Percentiles rank a stretch among this genome's conserved stretches.
Conservation (phyloP, 2,888 invertebrate species). For the Apodemia mormo region DNA sequence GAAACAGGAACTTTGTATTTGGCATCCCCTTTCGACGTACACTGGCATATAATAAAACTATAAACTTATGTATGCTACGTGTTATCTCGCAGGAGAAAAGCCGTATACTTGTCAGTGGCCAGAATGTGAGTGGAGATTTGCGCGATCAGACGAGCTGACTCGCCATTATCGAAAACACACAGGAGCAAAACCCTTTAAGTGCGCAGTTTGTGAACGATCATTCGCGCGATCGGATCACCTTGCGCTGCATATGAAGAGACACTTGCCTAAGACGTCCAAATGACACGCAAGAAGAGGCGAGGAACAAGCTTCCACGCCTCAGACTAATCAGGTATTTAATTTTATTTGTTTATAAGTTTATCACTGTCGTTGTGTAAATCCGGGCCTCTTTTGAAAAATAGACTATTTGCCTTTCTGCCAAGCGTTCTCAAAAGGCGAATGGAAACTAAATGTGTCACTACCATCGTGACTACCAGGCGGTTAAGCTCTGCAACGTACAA, state of each 20-base stretch:
- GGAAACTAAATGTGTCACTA: too few relatives aligned
- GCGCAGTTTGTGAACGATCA: constrained; percentile 95
- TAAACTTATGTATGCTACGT: not conserved
- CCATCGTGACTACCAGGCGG: not conserved
- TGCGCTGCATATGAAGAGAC: constrained; percentile 97
- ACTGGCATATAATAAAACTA: not conserved
- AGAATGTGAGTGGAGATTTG: constrained; percentile 98
- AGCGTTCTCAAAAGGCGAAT: too few relatives aligned
- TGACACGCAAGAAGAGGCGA: constrained; percentile 80
- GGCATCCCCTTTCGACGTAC: not conserved
- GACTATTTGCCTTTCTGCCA: too few relatives aligned
- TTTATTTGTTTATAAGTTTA: not conserved
- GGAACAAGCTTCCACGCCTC: constrained; percentile 66
- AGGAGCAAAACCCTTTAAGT: constrained; percentile 98
- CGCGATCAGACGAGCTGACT: constrained; percentile 96
- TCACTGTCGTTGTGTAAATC: too few relatives aligned
- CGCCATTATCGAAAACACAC: constrained; percentile 98
- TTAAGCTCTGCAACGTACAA: not conserved
- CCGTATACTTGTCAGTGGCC: constrained; percentile 99
- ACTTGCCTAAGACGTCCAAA: constrained; percentile 93
- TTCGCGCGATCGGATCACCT: constrained; percentile 98
- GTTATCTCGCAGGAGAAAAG: constrained; percentile 90
- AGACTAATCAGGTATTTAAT: constrained; percentile 56
- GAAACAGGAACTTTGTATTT: not conserved
- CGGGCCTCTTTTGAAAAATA: too few relatives aligned